Base-by-base conservation (phyloP, 2,797 vertebrate species). In the Characodon lateralis region DNA sequence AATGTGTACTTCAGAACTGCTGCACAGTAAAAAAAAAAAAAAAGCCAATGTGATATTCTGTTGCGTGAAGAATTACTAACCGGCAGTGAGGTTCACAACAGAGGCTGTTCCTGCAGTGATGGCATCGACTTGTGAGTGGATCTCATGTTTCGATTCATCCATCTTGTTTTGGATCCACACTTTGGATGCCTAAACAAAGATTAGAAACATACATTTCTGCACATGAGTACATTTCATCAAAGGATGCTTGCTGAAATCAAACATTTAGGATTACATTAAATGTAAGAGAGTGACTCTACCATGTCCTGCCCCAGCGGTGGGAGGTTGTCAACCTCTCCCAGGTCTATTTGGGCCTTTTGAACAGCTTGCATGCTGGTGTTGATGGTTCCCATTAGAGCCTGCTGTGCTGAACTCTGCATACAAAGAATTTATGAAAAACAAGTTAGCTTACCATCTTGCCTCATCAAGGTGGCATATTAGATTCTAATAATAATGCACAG, bases 281-380 rank as follows among this genome's bases (percentile, higher is more conserved):
- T 56, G 51, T 5, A 41, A 24, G 5, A 53, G 10, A 26, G 46
- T 13, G 10, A 20, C 80, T 89, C 95, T 94, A 99, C 98, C 98
- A 98, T 97, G 89, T 99, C 98, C 71, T 99, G 98, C 73, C 98
- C 98, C n/a, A 99, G 94, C 0, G 98, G 98, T 0, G 98, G 98
- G 46, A 99, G 94, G 70, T 96, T 95, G 87, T 99, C 98, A 0
- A 99, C 96, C 81, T 99, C 96, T 0, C 96, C 96, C 58, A 99
- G 96, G 92, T 99, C 98, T 0, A 97, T 95, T 86, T 99, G 98
- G 2, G 97, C 98, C 89, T 98, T 98, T 82, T 99, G 98, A 43
- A 99, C 98, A 0, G 98, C 98, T 0, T 99, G 98, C 97, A 99
- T 99, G 74, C 98, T 99, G 55, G 96, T 98, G 92, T 98, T 99